These are phyloP conservation scores for Pseudolycoriella hygida DNA, from an alignment of 2,888 invertebrate species.

Conservation along the genomic window DNA sequence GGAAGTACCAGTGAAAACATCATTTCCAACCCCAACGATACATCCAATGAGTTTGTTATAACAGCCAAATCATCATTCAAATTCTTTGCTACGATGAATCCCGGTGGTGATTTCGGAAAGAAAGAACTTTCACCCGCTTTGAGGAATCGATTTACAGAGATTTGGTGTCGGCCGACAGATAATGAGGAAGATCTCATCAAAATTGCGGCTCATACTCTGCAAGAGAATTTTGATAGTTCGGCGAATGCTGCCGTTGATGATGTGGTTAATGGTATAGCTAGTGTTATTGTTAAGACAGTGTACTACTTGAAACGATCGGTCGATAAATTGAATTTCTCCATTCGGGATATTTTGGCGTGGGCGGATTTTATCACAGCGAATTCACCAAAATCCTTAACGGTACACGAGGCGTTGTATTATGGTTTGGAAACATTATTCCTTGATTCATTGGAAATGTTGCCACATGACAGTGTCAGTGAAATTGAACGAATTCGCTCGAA, in stretches of 20 bases:
- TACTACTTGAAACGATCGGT: slow-evolving; percentile 61
- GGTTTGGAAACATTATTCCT: slow-evolving; percentile 83
- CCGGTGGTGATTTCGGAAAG: slow-evolving; percentile 98
- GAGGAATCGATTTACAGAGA: slow-evolving; percentile 94
- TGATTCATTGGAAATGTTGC: slow-evolving; percentile 73
- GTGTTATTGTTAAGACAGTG: slow-evolving; percentile 60
- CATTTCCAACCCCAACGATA: slow-evolving; percentile 17
- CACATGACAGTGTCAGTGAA: slow-evolving; percentile 42
- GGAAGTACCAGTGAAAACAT: slow-evolving; percentile 41
- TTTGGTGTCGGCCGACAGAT: slow-evolving; percentile 81
- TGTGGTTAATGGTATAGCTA: slow-evolving; percentile 41
- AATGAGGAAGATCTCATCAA: slow-evolving; percentile 53
- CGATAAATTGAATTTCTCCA: slow-evolving; percentile 64
- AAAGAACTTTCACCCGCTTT: slow-evolving; percentile 96
- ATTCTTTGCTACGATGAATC: slow-evolving; percentile 98
- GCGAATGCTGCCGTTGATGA: slow-evolving; percentile 30
- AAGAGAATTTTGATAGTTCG: slow-evolving; percentile 33
- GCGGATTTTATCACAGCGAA: slow-evolving; percentile 57
- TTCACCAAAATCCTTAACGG: slow-evolving; percentile 23
- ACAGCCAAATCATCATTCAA: slow-evolving; percentile 62
- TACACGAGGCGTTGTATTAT: slow-evolving; percentile 58
- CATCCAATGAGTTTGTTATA: slow-evolving; percentile 35
- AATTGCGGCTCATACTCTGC: slow-evolving; percentile 68
- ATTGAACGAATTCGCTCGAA: slow-evolving; percentile 32
- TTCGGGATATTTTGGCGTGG: slow-evolving; percentile 87